Evolutionary conservation across 2,888 invertebrate genomes (phyloP).

Genomic region (Teinopalpus imperialis): DNA sequence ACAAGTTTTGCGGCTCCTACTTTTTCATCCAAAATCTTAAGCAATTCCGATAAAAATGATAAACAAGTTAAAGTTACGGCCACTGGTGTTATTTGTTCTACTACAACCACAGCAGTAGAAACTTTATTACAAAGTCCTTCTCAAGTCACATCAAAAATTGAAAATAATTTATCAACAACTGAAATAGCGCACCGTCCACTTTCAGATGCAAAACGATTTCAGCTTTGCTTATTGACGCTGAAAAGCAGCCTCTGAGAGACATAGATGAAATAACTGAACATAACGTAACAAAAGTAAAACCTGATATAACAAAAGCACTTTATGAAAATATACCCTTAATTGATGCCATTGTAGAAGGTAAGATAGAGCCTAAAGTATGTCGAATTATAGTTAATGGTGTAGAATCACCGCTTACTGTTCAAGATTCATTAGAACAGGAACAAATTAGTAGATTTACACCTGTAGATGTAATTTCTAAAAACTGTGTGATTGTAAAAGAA

Average conservation of each 20-base stretch:
- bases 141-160: conserved; percentile 1
- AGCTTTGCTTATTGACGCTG: conserved; percentile 68
- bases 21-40: background rate
- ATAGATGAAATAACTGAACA: conserved; percentile 77
- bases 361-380: conserved; percentile 85
- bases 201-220: conserved; percentile 55
- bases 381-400: conserved; percentile 83
- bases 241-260: conserved; percentile 66
- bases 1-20: background rate
- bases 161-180: conserved; percentile 13
- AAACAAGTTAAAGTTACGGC: background rate
- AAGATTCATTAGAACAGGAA: conserved; percentile 87
- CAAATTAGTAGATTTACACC: conserved; percentile 85
- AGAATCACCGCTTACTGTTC: conserved; percentile 84
- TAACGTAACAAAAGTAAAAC: conserved; percentile 60
- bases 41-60: conserved; percentile 1
- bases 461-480: conserved; percentile 85
- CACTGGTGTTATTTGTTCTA: too few species aligned
- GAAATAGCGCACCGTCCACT: conserved; percentile 23
- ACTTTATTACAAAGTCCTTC: conserved; percentile 2
- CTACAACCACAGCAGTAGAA: conserved; percentile 26
- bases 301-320: conserved; percentile 49
- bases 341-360: conserved; percentile 84
- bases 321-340: conserved; percentile 79
- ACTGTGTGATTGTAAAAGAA: conserved; percentile 82